Evolutionary conservation across 2,113 vertebrate genomes (phyloP).

Genomic region (Nestor notabilis): DNA sequence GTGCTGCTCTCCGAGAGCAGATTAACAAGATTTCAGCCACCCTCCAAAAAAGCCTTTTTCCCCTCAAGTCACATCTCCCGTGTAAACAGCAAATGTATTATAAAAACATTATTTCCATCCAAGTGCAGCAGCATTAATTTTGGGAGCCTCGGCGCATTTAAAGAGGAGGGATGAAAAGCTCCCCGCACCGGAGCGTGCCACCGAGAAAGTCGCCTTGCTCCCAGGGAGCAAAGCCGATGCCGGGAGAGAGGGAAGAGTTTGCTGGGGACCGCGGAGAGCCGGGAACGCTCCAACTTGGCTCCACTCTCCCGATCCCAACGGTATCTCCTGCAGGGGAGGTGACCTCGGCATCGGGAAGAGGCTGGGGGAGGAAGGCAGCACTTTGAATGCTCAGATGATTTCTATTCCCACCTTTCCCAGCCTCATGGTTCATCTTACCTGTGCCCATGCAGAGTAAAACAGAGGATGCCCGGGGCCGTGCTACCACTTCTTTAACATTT

Average conservation of each 20-base stretch:
- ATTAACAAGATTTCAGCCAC: slow-evolving; percentile 77
- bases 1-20: slow-evolving; percentile 74
- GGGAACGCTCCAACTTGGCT: not conserved
- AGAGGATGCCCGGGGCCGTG: not conserved
- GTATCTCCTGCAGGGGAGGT: not conserved
- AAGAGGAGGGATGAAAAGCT: not conserved
- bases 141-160: slow-evolving; percentile 2
- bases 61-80: slow-evolving; percentile 76
- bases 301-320: not conserved
- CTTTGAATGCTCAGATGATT: not conserved
- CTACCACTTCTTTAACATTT: not conserved
- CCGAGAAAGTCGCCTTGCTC: slow-evolving; percentile 1
- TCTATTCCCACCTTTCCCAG: not conserved
- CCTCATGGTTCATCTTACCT: not conserved
- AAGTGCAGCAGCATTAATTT: slow-evolving; percentile 70
- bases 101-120: slow-evolving; percentile 79
- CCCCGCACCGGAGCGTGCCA: not conserved
- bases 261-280: not conserved
- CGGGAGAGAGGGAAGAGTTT: not conserved
- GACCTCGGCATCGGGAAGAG: not conserved
- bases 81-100: slow-evolving; percentile 78
- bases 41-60: slow-evolving; percentile 71
- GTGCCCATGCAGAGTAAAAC: not conserved
- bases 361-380: rapidly evolving
- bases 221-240: not conserved